Conservation (phyloP, 64 coral and sea anemone species). For the Anthopleura sola region DNA sequence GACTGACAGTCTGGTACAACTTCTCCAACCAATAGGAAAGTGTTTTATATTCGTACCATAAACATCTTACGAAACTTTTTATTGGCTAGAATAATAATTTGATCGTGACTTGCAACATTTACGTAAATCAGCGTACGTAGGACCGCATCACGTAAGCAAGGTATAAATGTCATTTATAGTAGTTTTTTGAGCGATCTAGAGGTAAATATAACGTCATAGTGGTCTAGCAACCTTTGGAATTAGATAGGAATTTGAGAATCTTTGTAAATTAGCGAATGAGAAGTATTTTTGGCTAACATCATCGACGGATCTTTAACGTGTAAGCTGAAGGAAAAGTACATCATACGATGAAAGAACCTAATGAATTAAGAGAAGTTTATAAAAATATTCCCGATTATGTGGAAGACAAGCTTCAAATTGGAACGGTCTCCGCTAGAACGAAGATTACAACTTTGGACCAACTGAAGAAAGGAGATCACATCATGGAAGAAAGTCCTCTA, state of each 20-base stretch:
- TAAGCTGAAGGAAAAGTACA: neutral
- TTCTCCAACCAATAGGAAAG: neutral
- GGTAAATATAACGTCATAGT: neutral
- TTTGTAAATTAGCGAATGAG: neutral
- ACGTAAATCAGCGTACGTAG: neutral
- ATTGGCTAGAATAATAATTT: no score
- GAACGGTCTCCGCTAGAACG: slow-evolving; percentile 66
- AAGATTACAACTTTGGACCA: slow-evolving; percentile 74
- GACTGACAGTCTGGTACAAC: neutral
- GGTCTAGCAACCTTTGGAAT: neutral
- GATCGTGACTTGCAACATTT: no score
- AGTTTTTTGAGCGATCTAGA: neutral
- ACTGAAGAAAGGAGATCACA: slow-evolving; percentile 76
- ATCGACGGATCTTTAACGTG: neutral
- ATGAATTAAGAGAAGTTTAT: neutral
- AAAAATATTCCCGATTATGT: slow-evolving; percentile 29
- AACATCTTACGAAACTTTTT: neutral
- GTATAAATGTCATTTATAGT: neutral
- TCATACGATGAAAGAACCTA: neutral
- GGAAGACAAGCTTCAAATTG: slow-evolving; percentile 56
- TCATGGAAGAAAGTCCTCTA: slow-evolving; percentile 80
- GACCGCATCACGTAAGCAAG: neutral
- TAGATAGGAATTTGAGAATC: neutral
- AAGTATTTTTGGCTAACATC: neutral
- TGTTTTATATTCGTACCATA: neutral